Evolutionary conservation across 2,113 vertebrate species (phyloP), one percentile per base, ranked within the genome.

Genomic region (Regulus satrapa): DNA sequence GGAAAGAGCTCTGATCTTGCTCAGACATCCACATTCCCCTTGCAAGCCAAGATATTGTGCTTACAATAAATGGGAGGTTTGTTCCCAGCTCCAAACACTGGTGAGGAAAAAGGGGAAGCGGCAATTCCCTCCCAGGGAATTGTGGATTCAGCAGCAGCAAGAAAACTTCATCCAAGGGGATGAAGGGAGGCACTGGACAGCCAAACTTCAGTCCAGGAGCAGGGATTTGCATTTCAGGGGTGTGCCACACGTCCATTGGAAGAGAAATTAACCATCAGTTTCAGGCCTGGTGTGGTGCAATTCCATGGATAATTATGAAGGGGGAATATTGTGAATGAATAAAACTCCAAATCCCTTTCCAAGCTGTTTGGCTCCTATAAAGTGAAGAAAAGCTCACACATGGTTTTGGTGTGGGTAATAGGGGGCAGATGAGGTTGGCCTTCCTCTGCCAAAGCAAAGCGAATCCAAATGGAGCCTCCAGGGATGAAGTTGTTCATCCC

Each of bases 381-480:
- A 87, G 52, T n/a, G 67, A 64, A 71, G 71, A 81, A 84, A 80
- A 95, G 81, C 72, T 84, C 43, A 71, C 94, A 92, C 76, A 78
- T 94, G 63, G 32, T 71, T 72, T 41, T 69, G 36, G 43, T 38
- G 66, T 18, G 91, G 41, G 52, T 95, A 86, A 94, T 83, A 78
- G 83, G 64, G 83, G 94, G 93, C 83, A 91, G 95, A 83, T 93
- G 89, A 92, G 59, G 49, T 69, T 93, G 85, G 73, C 26, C 82
- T 72, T 90, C 14, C 31, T 84, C 77, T 92, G 75, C 51, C 58
- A 69, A 90, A 67, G 26, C 43, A 82, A 49, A 81, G 36, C 0
- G 1, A 94, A 54, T 51, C 45, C 54, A 73, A 79, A 45, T 8
- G 34, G 38, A 82, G 54, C 55, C 74, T 85, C 49, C 3, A 41